Base-by-base conservation (phyloP, 2,113 vertebrate genomes). In the Cynoglossus semilaevis region DNA sequence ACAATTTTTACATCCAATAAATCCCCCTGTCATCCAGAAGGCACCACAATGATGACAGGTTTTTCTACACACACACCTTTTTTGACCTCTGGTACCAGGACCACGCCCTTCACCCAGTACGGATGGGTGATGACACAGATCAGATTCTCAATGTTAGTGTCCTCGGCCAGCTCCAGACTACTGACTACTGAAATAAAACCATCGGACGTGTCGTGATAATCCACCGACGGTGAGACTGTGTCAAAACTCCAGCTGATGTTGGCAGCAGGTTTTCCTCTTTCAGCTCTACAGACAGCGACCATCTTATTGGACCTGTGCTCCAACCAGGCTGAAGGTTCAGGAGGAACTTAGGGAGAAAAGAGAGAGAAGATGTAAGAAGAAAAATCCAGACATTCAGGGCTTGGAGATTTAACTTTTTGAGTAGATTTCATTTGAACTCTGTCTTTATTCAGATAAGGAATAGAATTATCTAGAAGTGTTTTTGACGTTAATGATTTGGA, bases 241-340 rank as follows among this genome's bases (percentile, higher is more conserved):
- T 0, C 0, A 1, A 61, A 19, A 54, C 40, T 73, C 90, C 90
- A 92, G 14, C 49, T 68, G 56, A 92, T 77, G 38, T 40, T 73
- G 62, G 88, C 85, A 8, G 64, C 64, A 47, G 81, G 83, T 46
- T 79, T 82, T 46, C 83, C 88, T 41, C 67, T 36, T 37, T 61
- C 76, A 14, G 88, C 87, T 51, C 2, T 57, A 62, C 91, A 92
- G 37, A 90, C 61, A 7, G 82, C 89, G 47, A 77, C 52, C n/a
- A 1, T 52, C 51, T 16, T 45, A 16, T 61, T 59, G 16, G 8
- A 19, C 4, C 22, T 6, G 9, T 0, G 0, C 41, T 85, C 72
- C 3, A 86, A 7, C 79, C 70, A 65, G 57, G 54, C 54, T 5
- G 67, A 77, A 2, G 69, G 3, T 0, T 0, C 1, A 3, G 81